Evolutionary conservation across 2,797 vertebrate genomes (phyloP), one percentile per base, ranked within the genome.

Genomic region (Neopelma chrysocephalum): DNA sequence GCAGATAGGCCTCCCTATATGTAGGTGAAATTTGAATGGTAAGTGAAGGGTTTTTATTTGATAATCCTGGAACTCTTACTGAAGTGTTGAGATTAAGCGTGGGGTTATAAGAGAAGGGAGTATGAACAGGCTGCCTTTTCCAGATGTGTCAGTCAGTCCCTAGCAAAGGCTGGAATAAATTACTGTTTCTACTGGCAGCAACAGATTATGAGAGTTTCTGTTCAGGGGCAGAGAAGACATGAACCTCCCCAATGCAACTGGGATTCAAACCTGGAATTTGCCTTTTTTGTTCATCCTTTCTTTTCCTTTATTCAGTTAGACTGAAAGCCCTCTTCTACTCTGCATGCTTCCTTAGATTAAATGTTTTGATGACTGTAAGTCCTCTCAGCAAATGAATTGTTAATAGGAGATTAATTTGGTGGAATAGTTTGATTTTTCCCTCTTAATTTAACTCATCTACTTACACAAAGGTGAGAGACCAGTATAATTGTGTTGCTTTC

Each of bases 111-210:
- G 10, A 80, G 31, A 56, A 76, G 20, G 10, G 4, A 10, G 10
- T 76, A 64, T 82, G 51, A 89, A 56, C 16, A 58, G 27, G 2
- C 17, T 90, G 43, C 15, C 25, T 82, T 80, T 89, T 62, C 40
- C 68, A 66, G 31, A 48, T 71, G 20, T 64, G 31, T 61, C 32
- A 89, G 25, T 40, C 38, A 66, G 9, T n/a, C 83, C 57, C n/a
- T 45, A 78, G 45, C n/a, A 83, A 86, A 54, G 12, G 4, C 34
- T 85, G 32, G 43, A 86, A 82, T 86, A 84, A 89, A 89, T 92
- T 71, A 26, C 22, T 75, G 17, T 27, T 78, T 90, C 68, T 45
- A 8, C 22, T 66, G 42, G 7, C 38, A 68, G 60, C 23, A 69
- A 57, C 25, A 75, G 42, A 45, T 65, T 69, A 78, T 56, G 14